Evolutionary conservation across 1,140 invertebrate genomes (phyloP), one percentile per base, ranked within the genome.

Genomic region (Lordiphosa mommai): DNA sequence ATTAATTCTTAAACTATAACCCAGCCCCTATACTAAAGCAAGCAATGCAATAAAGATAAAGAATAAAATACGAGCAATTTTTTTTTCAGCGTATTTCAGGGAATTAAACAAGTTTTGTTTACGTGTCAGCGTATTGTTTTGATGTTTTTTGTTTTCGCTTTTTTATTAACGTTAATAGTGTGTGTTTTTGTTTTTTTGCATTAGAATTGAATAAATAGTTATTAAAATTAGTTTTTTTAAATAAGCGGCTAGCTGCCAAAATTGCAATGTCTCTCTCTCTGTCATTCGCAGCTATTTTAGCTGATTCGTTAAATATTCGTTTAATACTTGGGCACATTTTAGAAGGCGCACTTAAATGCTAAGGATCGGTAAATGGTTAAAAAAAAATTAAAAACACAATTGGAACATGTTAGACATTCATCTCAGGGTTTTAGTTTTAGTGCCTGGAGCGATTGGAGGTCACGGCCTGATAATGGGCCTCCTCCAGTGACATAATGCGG

Each of bases 401-500:
- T 46, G 43, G 32, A 34, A 71, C 52, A 65, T 64, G 61, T 77
- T 72, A 68, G 63, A 68, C 64, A 67, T 67, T 67, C n/a, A 27
- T 13, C 7, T 48, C n/a, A n/a, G n/a, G n/a, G n/a, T 34, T 16
- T 43, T 65, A 38, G 14, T 30, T 43, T 65, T 43, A 82, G 43
- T 72, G 77, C 72, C 67, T 47, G 49, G 44, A 44, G 36, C 73
- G 76, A 29, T 74, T 59, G 40, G 57, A 68, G 14, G 41, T 16
- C 30, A 48, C 27, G 23, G 76, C 48, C 12, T 77, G 72, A 0
- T 61, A 61, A 38, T 72, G 69, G 16, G 87, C 77, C 40, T 84
- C 63, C 44, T 86, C 72, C 60, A 89, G 44, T 8, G 74, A 68
- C 6, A 87, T 51, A 8, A 84, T 84, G 12, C 71, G 57, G 48